Conservation (phyloP, 2,113 vertebrate genomes). For the Nycticebus coucang region DNA sequence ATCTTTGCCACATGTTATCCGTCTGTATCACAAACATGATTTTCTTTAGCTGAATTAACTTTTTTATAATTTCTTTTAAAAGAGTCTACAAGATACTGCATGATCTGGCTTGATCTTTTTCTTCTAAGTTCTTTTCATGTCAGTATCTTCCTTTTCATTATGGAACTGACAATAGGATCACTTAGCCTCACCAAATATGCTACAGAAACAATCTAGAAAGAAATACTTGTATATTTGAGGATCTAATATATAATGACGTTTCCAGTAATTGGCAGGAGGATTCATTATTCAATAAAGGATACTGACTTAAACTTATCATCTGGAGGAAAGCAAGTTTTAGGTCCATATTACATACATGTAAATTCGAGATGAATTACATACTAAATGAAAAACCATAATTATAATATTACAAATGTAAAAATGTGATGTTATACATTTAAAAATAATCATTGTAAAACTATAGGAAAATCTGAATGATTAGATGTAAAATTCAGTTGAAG, state of each 20-base stretch:
- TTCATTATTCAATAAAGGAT: neutral
- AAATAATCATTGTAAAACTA: neutral
- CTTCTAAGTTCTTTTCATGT: neutral
- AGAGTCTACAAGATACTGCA: neutral
- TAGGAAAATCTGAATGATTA: neutral
- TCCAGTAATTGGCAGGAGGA: neutral
- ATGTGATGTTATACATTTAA: neutral
- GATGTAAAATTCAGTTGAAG: neutral
- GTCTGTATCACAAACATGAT: neutral
- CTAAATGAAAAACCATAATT: neutral
- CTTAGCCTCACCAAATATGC: neutral
- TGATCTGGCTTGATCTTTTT: neutral
- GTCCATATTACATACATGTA: neutral
- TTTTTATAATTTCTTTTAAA: conserved; percentile 16
- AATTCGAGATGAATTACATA: conserved; percentile 15
- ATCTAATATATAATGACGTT: neutral
- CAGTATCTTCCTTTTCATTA: neutral
- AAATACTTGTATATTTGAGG: neutral
- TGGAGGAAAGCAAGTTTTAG: neutral
- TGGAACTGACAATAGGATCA: neutral
- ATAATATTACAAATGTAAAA: neutral
- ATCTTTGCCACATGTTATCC: neutral
- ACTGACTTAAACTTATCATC: neutral
- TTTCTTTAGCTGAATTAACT: conserved; percentile 11
- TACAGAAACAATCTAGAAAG: neutral